Base-by-base conservation (phyloP, 2,797 vertebrate species). In the Calcarius lapponicus region DNA sequence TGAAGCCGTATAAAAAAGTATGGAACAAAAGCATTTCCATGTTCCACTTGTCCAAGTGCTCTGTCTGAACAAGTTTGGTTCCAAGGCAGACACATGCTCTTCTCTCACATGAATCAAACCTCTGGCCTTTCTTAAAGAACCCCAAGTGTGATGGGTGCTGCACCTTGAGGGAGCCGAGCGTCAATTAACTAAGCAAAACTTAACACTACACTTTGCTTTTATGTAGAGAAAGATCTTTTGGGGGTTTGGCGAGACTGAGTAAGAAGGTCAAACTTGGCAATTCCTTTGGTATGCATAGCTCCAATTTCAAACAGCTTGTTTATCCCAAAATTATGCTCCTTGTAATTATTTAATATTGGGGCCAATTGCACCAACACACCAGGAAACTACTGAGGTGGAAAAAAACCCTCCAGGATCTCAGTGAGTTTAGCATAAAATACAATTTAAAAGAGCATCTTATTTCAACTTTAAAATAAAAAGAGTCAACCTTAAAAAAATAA, bases 311-410 rank as follows among this genome's bases (percentile, higher is more conserved):
- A 81, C 9, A 3, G 34, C 84, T 91, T 91, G 34, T 93, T 96
- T 96, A 89, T 93, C 65, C 79, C 80, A 17, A 87, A 92, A 92
- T 90, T 90, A 85, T 89, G 86, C 81, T 78, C 81, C 94, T 90
- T 96, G 84, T 81, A 95, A 95, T 93, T 86, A 82, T 94, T 92
- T 93, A 73, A 94, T 94, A 88, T 75, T 71, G 62, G 48, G n/a
- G 31, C 78, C 82, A 93, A 74, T 62, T 80, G 61, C 56, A 92
- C 75, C 38, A 82, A 71, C 86, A 78, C 88, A 90, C 73, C 48
- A 57, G 91, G 74, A 85, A 86, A 93, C 90, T 96, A 95, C 76
- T 91, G 90, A 71, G 67, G 92, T 91, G 84, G 75, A 50, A 92
- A 95, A 95, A 88, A 85, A 1, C 24, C 83, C 56, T 94, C 64